Percentiles rank a stretch among this genome's conserved stretches.
Conservation (phyloP, 2,888 invertebrate genomes). For the Drosophila infuscata region DNA sequence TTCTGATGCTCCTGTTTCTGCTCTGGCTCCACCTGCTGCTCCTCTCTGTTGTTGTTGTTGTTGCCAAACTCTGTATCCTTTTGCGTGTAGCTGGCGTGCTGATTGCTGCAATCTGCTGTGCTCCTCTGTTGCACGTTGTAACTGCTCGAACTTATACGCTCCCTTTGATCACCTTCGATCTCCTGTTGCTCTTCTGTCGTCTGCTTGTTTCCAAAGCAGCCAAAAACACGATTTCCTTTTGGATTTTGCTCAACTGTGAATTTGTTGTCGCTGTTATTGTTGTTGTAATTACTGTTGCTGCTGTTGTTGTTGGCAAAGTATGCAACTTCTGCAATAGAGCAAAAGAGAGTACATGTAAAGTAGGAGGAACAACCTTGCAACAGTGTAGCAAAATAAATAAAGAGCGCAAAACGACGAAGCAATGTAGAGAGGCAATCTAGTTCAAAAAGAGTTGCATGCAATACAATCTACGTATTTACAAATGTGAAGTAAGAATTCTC, state of each 20-base stretch:
- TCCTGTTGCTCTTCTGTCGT: slow-evolving; percentile 9
- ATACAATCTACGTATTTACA: background rate
- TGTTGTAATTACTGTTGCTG: slow-evolving; percentile 40
- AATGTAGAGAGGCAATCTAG: background rate
- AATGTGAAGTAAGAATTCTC: background rate
- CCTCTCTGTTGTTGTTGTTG: slow-evolving; percentile 15
- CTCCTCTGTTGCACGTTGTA: slow-evolving; percentile 71
- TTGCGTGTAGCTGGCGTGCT: slow-evolving; percentile 46
- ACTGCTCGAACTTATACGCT: slow-evolving; percentile 52
- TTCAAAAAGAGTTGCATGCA: background rate
- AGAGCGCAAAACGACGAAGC: background rate
- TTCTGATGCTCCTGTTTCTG: slow-evolving; percentile 7
- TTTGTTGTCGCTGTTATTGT: slow-evolving; percentile 49
- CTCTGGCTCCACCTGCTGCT: slow-evolving; percentile 6
- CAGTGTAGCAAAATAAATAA: slow-evolving; percentile 18
- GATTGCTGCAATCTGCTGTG: slow-evolving; percentile 15
- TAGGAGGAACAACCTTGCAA: slow-evolving; percentile 63
- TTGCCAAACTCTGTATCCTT: slow-evolving; percentile 60
- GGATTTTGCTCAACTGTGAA: slow-evolving; percentile 27
- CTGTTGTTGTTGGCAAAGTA: slow-evolving; percentile 80
- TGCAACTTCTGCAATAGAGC: slow-evolving; percentile 84
- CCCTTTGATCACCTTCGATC: slow-evolving; percentile 14
- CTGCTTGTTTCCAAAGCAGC: slow-evolving; percentile 57
- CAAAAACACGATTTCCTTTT: slow-evolving; percentile 45
- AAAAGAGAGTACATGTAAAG: slow-evolving; percentile 78